phyloP scores from a whole-genome alignment of 2,113 vertebrate species.

The Neoarius graeffei region DNA sequence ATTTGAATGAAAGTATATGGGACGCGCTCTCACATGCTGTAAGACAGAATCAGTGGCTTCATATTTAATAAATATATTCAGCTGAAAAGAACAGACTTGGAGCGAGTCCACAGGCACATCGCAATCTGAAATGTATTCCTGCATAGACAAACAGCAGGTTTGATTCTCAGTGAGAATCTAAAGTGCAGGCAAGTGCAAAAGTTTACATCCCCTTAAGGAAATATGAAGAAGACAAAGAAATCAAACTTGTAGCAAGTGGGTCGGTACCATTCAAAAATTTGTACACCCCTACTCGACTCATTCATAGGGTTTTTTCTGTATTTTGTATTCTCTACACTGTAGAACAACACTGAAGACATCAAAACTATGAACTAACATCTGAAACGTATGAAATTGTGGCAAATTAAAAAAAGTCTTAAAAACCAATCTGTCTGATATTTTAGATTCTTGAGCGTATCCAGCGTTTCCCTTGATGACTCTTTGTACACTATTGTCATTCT shows the following conservation, averaged over 20 bases:
- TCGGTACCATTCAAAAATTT: too few species aligned
- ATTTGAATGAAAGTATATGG: constrained; percentile 22
- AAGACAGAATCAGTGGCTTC: constrained; percentile 22
- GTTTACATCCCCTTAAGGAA: not conserved
- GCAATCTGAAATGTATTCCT: not conserved
- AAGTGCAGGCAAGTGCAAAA: not conserved
- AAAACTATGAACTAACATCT: too few species aligned
- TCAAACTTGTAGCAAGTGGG: not conserved
- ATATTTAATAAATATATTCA: constrained; percentile 14
- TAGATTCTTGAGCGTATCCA: too few species aligned
- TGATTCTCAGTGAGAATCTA: not conserved
- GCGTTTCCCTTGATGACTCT: too few species aligned
- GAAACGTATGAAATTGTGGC: too few species aligned
- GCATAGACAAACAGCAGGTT: not conserved
- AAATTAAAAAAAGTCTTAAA: too few species aligned
- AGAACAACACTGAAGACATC: too few species aligned
- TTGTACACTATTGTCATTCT: too few species aligned
- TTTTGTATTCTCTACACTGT: too few species aligned
- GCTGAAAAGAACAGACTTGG: not conserved
- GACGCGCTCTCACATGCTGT: constrained; percentile 19
- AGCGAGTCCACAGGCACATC: not conserved
- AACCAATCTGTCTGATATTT: too few species aligned
- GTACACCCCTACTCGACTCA: too few species aligned
- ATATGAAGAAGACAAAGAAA: not conserved
- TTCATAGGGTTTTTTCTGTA: too few species aligned